Conservation (phyloP, 2,888 invertebrate genomes). For the Drosophila tripunctata region DNA sequence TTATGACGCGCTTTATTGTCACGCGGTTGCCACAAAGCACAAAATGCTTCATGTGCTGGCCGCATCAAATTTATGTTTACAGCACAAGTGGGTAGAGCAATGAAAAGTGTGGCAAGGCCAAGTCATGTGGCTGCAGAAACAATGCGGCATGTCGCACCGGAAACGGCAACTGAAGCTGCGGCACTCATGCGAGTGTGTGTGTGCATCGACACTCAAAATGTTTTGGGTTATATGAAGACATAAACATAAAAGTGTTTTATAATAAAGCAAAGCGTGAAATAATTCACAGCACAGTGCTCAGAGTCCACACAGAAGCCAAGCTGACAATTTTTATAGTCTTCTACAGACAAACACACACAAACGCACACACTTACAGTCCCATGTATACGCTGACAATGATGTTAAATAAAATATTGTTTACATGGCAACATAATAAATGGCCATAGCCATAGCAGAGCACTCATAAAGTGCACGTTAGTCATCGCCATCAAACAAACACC, state of each 20-base stretch:
- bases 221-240: slow-evolving; percentile 78
- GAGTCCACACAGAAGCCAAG: slow-evolving; percentile 56
- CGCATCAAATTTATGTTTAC: slow-evolving; percentile 75
- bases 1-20: slow-evolving; percentile 77
- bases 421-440: slow-evolving; percentile 77
- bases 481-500: slow-evolving; percentile 64
- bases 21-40: slow-evolving; percentile 54
- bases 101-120: slow-evolving; percentile 55
- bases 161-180: slow-evolving; percentile 57
- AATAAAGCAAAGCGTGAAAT: slow-evolving; percentile 80
- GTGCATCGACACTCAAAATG: slow-evolving; percentile 64
- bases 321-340: slow-evolving; percentile 79
- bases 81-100: slow-evolving; percentile 68
- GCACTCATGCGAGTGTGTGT: slow-evolving; percentile 4
- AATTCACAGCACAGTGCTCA: slow-evolving; percentile 65
- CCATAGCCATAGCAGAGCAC: slow-evolving; percentile 53
- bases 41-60: slow-evolving; percentile 55
- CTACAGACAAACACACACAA: slow-evolving; percentile 15
- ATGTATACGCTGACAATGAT: slow-evolving; percentile 62
- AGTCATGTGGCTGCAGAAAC: slow-evolving; percentile 36
- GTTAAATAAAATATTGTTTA: slow-evolving; percentile 80
- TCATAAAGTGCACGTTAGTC: slow-evolving; percentile 64
- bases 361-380: neutral
- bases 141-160: slow-evolving; percentile 69
- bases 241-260: slow-evolving; percentile 80